Percentiles rank a stretch among this genome's conserved stretches.
Evolutionary conservation across 2,113 vertebrate species (phyloP).

Genomic region (Forbesichthys agassizii): DNA sequence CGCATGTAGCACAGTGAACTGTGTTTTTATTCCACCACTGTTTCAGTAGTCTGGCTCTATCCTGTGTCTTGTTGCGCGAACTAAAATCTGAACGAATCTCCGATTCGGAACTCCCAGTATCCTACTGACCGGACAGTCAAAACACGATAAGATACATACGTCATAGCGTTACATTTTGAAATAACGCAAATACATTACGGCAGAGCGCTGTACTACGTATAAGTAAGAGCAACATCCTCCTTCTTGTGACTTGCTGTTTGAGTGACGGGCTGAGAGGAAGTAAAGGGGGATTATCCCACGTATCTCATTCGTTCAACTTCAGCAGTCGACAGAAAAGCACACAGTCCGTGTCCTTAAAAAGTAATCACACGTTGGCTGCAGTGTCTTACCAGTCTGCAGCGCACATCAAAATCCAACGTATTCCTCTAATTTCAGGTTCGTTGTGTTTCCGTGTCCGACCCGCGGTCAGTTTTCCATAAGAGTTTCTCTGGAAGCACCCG

Average conservation of each 20-base stretch:
- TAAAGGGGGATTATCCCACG: slow-evolving; percentile 1
- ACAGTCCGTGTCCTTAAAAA: too few relatives aligned
- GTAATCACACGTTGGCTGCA: background rate
- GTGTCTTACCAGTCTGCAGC: background rate
- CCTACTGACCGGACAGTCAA: background rate
- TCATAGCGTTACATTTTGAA: background rate
- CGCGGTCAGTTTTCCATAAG: slow-evolving; percentile 44
- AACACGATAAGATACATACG: background rate
- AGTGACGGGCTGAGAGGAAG: background rate
- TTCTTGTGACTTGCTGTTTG: too few relatives aligned
- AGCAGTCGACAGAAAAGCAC: too few relatives aligned
- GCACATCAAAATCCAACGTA: background rate
- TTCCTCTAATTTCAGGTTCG: background rate
- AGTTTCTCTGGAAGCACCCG: slow-evolving; percentile 25
- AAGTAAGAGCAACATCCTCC: too few relatives aligned
- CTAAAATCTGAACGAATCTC: background rate
- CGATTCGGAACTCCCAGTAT: background rate
- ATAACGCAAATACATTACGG: background rate
- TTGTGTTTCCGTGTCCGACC: slow-evolving; percentile 40
- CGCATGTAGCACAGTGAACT: background rate
- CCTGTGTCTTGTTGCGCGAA: background rate
- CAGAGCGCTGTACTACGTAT: too few relatives aligned
- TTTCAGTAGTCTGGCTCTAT: background rate
- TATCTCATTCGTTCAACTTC: too few relatives aligned
- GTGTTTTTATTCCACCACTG: background rate